Evolutionary conservation across 2,113 vertebrate species (phyloP).

Genomic region (Bambusicola thoracicus): DNA sequence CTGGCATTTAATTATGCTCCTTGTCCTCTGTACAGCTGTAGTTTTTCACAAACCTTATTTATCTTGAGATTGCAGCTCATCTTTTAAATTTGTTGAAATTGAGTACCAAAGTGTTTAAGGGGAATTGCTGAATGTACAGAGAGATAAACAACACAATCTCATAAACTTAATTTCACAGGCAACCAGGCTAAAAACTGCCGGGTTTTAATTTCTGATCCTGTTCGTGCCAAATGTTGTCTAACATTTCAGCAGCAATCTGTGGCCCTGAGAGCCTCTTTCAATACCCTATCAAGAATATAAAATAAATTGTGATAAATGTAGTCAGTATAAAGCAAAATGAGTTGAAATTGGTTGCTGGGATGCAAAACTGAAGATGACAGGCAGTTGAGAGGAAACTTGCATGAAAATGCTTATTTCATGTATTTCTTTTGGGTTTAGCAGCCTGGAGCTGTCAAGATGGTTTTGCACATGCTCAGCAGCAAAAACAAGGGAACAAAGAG

Average conservation of each 20-base stretch:
- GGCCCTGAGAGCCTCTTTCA: constrained; percentile 47
- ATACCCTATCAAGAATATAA: constrained; percentile 36
- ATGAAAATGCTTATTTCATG: constrained; percentile 65
- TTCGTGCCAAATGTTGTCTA: constrained; percentile 44
- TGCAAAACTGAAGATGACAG: constrained; percentile 61
- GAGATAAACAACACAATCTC: constrained; percentile 14
- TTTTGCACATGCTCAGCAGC: constrained; percentile 47
- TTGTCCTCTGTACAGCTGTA: constrained; percentile 53
- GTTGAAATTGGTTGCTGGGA: constrained; percentile 65
- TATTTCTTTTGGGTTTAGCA: constrained; percentile 58
- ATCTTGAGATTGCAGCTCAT: constrained; percentile 49
- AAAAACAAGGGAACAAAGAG: neutral
- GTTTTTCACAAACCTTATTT: constrained; percentile 34
- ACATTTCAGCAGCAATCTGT: constrained; percentile 22
- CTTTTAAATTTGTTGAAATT: constrained; percentile 43
- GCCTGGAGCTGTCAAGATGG: constrained; percentile 62
- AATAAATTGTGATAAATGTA: constrained; percentile 57
- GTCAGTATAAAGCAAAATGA: constrained; percentile 56
- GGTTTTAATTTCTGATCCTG: constrained; percentile 52
- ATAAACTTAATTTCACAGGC: constrained; percentile 19
- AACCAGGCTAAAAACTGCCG: neutral
- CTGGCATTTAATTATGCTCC: neutral
- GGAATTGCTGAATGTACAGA: constrained; percentile 34
- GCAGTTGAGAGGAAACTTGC: constrained; percentile 59
- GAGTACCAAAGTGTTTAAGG: neutral